Evolutionary conservation across 2,797 vertebrate genomes (phyloP).

Genomic region (Poecilia wingei): DNA sequence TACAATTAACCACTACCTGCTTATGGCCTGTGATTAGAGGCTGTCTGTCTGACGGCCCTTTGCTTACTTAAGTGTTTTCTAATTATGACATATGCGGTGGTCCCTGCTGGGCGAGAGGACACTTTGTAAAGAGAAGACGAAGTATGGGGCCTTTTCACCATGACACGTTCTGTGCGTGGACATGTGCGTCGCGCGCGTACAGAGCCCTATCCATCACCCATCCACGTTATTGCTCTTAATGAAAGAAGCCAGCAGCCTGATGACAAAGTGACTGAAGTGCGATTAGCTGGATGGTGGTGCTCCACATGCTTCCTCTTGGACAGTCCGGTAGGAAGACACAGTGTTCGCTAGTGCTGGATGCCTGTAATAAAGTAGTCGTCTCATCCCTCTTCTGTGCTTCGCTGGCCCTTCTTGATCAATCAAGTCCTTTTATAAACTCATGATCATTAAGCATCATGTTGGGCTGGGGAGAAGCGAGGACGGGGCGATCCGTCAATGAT

Average conservation of each 20-base stretch:
- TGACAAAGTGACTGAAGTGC: conserved; percentile 93
- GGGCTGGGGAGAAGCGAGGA: conserved; percentile 71
- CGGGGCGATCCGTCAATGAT: conserved; percentile 77
- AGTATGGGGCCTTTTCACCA: conserved; percentile 76
- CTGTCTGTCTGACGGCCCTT: conserved; percentile 80
- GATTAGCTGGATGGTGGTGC: conserved; percentile 84
- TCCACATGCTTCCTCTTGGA: conserved; percentile 69
- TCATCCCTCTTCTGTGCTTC: conserved; percentile 80
- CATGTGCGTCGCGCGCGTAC: conserved; percentile 50
- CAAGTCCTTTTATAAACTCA: conserved; percentile 88
- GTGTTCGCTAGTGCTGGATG: conserved; percentile 66
- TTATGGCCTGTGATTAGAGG: conserved; percentile 84
- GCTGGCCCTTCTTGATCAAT: conserved; percentile 85
- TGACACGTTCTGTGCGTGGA: conserved; percentile 85
- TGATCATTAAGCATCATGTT: conserved; percentile 86
- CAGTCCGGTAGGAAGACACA: conserved; percentile 64
- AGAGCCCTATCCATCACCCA: conserved; percentile 90
- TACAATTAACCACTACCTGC: conserved; percentile 88
- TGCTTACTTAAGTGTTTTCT: conserved; percentile 98
- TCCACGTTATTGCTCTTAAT: conserved; percentile 92
- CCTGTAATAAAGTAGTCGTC: conserved; percentile 89
- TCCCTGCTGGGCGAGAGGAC: conserved; percentile 89
- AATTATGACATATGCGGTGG: conserved; percentile 95
- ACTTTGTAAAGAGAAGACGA: conserved; percentile 93
- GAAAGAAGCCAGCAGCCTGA: conserved; percentile 87